phyloP scores from a whole-genome alignment of 2,113 vertebrate genomes.

The Zingel zingel region DNA sequence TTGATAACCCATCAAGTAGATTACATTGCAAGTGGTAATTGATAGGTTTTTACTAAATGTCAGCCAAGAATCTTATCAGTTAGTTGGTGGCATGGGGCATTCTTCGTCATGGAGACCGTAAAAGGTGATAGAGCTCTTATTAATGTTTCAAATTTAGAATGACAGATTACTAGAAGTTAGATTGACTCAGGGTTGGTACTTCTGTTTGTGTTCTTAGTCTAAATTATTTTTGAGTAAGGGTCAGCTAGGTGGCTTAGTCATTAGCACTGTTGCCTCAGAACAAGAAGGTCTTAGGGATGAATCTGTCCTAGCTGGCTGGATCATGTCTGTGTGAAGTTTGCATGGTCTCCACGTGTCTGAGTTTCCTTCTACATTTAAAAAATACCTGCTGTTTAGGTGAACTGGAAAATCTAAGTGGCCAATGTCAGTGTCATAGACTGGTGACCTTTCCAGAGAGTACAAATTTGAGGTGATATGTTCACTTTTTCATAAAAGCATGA shows the following conservation, averaged over 20 bases:
- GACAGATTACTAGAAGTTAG: slow-evolving; percentile 21
- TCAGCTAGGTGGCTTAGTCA: neutral
- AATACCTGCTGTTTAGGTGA: neutral
- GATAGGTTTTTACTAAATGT: slow-evolving; percentile 52
- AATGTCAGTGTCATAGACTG: neutral
- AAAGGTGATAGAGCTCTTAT: slow-evolving; percentile 42
- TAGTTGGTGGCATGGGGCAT: neutral
- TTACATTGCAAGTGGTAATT: slow-evolving; percentile 23
- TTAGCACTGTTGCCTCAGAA: neutral
- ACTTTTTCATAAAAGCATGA: no score
- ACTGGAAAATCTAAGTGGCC: neutral
- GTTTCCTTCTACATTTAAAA: neutral
- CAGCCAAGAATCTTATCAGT: slow-evolving; percentile 60
- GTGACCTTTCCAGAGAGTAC: neutral
- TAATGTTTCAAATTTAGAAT: slow-evolving; percentile 48
- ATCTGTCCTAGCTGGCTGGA: neutral
- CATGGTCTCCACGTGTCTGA: neutral
- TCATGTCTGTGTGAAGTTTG: neutral
- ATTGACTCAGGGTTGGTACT: neutral
- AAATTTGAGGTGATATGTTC: no score
- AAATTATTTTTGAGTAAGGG: neutral
- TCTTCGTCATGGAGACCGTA: slow-evolving; percentile 52
- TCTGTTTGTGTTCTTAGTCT: neutral
- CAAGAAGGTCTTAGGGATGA: neutral
- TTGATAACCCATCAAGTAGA: slow-evolving; percentile 31